phyloP scores from a whole-genome alignment of 2,113 vertebrate genomes.

The Rhea americana region DNA sequence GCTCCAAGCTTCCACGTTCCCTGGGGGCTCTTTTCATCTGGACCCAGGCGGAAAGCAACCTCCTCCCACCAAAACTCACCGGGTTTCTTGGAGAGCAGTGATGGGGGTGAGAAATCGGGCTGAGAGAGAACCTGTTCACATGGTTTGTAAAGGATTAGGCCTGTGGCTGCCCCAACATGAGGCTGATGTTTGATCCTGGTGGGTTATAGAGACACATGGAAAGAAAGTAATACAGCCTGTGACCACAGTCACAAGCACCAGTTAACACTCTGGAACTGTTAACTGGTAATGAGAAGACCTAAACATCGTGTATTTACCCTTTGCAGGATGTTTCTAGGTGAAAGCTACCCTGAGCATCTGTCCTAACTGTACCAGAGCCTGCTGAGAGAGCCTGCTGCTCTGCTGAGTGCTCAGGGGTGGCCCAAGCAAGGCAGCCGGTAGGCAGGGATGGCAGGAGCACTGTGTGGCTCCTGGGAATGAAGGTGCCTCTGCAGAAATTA shows the following conservation, averaged over 20 bases:
- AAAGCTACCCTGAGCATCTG: background rate
- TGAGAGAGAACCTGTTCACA: background rate
- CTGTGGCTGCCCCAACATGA: background rate
- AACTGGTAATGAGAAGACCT: background rate
- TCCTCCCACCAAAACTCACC: background rate
- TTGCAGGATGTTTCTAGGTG: background rate
- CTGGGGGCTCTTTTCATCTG: background rate
- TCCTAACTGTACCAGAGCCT: too few relatives aligned
- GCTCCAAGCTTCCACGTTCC: fast-evolving
- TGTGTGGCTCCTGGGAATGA: background rate
- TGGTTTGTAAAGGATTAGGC: fast-evolving
- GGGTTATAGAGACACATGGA: background rate
- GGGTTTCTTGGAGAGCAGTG: fast-evolving
- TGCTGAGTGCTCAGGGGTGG: too few relatives aligned
- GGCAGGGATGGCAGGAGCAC: background rate
- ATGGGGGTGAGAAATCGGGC: fast-evolving
- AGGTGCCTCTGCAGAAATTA: background rate
- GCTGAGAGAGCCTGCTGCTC: too few relatives aligned
- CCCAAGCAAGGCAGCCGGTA: background rate
- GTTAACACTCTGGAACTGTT: background rate
- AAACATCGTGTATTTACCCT: background rate
- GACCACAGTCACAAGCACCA: fast-evolving
- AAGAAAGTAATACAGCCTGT: background rate
- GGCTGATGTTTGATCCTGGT: background rate
- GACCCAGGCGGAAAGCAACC: background rate